phyloP scores from a whole-genome alignment of 37 sponge, comb jelly and placozoan genomes.

The Ianthella basta region DNA sequence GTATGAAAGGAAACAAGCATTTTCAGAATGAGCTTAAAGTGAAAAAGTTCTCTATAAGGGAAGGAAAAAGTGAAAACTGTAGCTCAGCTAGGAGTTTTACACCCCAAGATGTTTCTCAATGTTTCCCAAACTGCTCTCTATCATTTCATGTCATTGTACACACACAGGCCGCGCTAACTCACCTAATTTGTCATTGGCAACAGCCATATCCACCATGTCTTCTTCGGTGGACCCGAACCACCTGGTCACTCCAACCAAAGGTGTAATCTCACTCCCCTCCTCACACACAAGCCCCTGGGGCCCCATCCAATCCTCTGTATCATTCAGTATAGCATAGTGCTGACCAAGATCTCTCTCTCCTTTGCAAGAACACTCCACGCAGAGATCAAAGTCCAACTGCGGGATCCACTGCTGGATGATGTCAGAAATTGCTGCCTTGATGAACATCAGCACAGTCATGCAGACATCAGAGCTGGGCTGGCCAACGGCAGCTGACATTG shows the following conservation, averaged over 20 bases:
- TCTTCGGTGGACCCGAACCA: slow-evolving; percentile 60
- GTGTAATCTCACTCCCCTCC: slow-evolving; percentile 50
- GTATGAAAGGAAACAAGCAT: no score
- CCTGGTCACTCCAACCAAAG: slow-evolving; percentile 41
- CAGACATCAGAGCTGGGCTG: slow-evolving; percentile 47
- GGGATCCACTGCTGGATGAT: slow-evolving; percentile 67
- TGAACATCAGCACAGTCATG: slow-evolving; percentile 70
- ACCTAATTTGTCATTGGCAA: slow-evolving; percentile 3
- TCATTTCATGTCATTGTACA: neutral
- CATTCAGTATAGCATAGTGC: slow-evolving; percentile 58
- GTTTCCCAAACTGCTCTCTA: no score
- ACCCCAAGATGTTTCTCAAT: no score
- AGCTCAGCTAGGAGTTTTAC: no score
- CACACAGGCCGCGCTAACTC: neutral
- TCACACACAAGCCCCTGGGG: slow-evolving; percentile 52
- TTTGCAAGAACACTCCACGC: slow-evolving; percentile 46
- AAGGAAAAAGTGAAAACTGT: no score
- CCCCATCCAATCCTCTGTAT: slow-evolving; percentile 30
- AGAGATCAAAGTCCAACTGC: slow-evolving; percentile 59
- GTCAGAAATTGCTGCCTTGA: slow-evolving; percentile 64
- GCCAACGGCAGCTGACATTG: neutral
- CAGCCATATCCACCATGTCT: slow-evolving; percentile 1
- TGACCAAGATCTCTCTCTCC: neutral
- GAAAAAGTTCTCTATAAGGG: no score
- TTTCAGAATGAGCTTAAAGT: no score